Evolutionary conservation across 1,140 invertebrate genomes (phyloP).

Genomic region (Triops longicaudatus): DNA sequence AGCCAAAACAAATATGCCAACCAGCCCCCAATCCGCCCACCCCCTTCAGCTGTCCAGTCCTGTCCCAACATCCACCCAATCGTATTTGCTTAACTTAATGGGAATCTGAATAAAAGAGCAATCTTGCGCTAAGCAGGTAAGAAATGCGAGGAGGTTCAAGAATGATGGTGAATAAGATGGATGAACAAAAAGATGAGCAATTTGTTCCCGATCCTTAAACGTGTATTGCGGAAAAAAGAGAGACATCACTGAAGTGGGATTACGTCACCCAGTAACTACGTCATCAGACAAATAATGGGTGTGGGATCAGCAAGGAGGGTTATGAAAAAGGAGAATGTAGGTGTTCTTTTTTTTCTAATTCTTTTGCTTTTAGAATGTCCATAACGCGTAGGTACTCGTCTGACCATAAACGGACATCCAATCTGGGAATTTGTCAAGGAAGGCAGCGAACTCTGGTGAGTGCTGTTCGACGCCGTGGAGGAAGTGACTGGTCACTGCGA

Average conservation of each 20-base stretch:
- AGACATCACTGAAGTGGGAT: neutral
- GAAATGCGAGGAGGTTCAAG: no score
- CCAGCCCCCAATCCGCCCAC: no score
- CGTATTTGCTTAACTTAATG: neutral
- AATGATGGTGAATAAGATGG: neutral
- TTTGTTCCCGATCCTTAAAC: slow-evolving; percentile 8
- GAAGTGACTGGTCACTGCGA: slow-evolving; percentile 53
- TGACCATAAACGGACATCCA: slow-evolving; percentile 52
- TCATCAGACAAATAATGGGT: neutral
- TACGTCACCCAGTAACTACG: neutral
- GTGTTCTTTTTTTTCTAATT: neutral
- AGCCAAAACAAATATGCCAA: neutral
- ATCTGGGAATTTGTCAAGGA: slow-evolving; percentile 49
- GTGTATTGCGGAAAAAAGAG: neutral
- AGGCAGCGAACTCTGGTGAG: slow-evolving; percentile 44
- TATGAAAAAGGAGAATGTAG: neutral
- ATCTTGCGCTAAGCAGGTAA: no score
- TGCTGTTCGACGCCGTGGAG: slow-evolving; percentile 51
- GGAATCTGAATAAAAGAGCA: neutral
- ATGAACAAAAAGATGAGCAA: neutral
- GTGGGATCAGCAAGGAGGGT: neutral
- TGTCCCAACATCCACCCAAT: neutral
- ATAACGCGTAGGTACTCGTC: slow-evolving; percentile 51
- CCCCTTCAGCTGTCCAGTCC: no score
- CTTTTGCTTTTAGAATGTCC: slow-evolving; percentile 41